Base-by-base conservation (phyloP, 2,113 vertebrate species). In the Phocoena phocoena region DNA sequence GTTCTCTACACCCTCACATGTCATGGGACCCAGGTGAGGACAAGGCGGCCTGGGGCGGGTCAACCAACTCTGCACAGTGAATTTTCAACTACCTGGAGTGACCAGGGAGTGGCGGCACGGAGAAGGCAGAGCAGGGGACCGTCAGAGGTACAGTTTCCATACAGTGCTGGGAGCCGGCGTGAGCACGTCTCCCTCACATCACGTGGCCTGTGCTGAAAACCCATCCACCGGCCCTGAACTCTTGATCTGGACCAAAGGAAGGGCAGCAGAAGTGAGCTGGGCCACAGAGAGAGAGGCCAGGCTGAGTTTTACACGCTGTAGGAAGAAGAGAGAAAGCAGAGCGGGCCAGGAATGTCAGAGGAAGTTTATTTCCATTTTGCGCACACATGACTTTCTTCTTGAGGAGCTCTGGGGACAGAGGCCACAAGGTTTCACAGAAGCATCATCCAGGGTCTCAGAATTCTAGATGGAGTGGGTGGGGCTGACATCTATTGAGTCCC, bases 101-200 rank as follows among this genome's bases (percentile, higher is more conserved):
- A 23, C 31, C 14, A 47, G 58, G 26, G n/a, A 2, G 9, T 4
- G 14, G 74, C 6, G 63, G 36, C 67, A 0, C 1, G 2, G 65
- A 67, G 5, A 50, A 12, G 14, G 25, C 26, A 0, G 36, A 9
- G 11, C 17, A 12, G 8, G 17, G 12, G 50, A 23, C 20, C 7
- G 2, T 21, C 21, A 1, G 25, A 5, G 31, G n/a, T 1, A 3
- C 11, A 0, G 18, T 20, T 23, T 38, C 82, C 15, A 1, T 10
- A 21, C 23, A 12, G 44, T 0, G 8, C 9, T 11, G 11, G 14
- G 20, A 67, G 26, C 26, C 4, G 0, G 7, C 0, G 10, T 17
- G 58, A 21, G 21, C 2, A 0, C 3, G 7, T 17, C 62, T 6
- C 3, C 33, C n/a, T 55, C 17, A 3, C 12, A 10, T 14, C 7